Evolutionary conservation across 2,888 invertebrate species (phyloP).

Genomic region (Melanophora roralis): DNA sequence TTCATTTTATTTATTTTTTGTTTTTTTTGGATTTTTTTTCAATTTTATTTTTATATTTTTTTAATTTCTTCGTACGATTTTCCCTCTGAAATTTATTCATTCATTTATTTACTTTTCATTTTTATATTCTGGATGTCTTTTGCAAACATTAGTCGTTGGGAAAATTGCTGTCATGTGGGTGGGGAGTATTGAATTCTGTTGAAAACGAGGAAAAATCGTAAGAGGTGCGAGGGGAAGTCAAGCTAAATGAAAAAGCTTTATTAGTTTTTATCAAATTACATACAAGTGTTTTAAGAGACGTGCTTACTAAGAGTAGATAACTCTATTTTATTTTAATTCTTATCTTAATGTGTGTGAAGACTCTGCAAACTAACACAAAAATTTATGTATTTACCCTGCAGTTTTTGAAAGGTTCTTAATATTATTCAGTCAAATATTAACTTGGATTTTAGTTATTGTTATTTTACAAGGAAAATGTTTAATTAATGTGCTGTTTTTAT

Average conservation of each 20-base stretch:
- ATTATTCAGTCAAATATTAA: too few species aligned
- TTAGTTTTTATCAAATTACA: slow-evolving; percentile 32
- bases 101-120: slow-evolving; percentile 41
- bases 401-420: too few species aligned
- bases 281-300: not conserved
- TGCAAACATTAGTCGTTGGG: not conserved
- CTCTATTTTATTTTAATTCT: slow-evolving; percentile 22
- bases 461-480: too few species aligned
- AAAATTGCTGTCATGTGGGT: not conserved
- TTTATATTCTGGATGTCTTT: slow-evolving; percentile 1
- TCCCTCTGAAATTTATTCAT: slow-evolving; percentile 20
- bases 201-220: too few species aligned
- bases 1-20: too few species aligned
- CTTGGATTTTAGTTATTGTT: too few species aligned
- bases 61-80: slow-evolving; percentile 11
- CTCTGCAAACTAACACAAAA: not conserved
- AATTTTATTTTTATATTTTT: slow-evolving; percentile 27
- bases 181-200: not conserved
- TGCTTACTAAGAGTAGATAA: not conserved
- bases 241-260: slow-evolving; percentile 24
- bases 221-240: not conserved
- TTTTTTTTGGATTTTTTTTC: not conserved
- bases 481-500: too few species aligned
- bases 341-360: slow-evolving; percentile 37
- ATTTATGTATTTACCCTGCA: not conserved